Evolutionary conservation across 1,140 invertebrate species (phyloP).

Genomic region (Brevipalpus yothersi): DNA sequence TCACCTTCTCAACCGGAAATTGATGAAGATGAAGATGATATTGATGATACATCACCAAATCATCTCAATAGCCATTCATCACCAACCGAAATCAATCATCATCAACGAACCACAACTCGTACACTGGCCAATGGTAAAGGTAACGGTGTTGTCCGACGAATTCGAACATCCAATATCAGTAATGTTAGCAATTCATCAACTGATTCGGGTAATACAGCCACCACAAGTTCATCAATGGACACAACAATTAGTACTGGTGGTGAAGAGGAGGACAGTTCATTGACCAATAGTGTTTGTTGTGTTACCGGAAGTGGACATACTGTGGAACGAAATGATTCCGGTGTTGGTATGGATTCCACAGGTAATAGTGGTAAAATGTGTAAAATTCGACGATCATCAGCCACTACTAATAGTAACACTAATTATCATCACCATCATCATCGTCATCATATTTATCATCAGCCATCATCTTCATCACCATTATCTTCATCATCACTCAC

Average conservation of each 20-base stretch:
- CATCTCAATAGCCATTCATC: conserved; percentile 1
- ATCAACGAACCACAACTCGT: neutral
- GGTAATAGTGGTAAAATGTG: conserved; percentile 29
- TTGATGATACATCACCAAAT: neutral
- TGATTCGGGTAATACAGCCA: conserved; percentile 11
- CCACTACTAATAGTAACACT: neutral
- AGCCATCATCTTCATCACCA: neutral
- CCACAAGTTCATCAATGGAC: conserved; percentile 4
- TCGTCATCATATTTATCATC: neutral
- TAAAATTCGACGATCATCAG: neutral
- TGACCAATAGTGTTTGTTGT: conserved; percentile 3
- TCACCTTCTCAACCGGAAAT: too few species aligned
- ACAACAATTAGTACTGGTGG: neutral
- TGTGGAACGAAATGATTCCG: conserved; percentile 74
- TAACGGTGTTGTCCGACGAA: conserved; percentile 10
- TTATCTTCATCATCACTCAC: neutral
- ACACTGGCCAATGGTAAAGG: neutral
- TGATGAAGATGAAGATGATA: neutral
- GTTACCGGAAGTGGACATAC: conserved; percentile 16
- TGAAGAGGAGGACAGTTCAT: neutral
- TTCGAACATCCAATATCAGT: conserved; percentile 20
- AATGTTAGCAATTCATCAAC: conserved; percentile 19
- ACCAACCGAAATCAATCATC: neutral
- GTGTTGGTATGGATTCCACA: conserved; percentile 72
- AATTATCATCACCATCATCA: neutral